Percentiles rank a stretch among this genome's conserved stretches.
Conservation (phyloP, 64 coral and sea anemone genomes). For the Dendronephthya gigantea region DNA sequence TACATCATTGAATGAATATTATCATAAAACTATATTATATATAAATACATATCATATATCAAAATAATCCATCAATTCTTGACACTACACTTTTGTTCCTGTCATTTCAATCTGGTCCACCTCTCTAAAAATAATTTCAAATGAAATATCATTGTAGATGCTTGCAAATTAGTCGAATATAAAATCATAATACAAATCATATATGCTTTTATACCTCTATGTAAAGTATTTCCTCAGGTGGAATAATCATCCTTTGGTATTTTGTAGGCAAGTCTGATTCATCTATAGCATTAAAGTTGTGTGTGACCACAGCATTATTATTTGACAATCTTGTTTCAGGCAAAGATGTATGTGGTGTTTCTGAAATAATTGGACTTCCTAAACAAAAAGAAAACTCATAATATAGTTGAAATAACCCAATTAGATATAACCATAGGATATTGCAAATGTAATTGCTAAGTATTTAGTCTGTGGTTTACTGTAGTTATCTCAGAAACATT, state of each 20-base stretch:
- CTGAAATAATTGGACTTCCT: neutral
- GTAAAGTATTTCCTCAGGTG: neutral
- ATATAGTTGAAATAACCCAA: neutral
- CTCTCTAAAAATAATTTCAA: slow-evolving; percentile 5
- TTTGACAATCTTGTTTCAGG: neutral
- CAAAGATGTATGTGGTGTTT: neutral
- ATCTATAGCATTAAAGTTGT: neutral
- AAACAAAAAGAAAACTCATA: neutral
- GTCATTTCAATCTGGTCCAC: neutral
- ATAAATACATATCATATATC: neutral
- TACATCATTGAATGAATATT: too few species aligned
- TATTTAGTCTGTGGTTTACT: too few species aligned
- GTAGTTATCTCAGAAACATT: too few species aligned
- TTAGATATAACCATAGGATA: too few species aligned
- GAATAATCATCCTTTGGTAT: neutral
- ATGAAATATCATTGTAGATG: neutral
- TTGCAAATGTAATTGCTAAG: too few species aligned
- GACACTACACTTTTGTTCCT: neutral
- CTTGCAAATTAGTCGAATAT: neutral
- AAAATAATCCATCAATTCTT: neutral
- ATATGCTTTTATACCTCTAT: neutral
- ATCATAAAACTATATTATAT: neutral
- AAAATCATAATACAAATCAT: too few species aligned
- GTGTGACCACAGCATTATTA: neutral
- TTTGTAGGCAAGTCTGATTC: neutral